These are phyloP conservation scores for Archaeoteleia sp. DNA, from an alignment of 2,888 invertebrate genomes.

Conservation along the genomic window DNA sequence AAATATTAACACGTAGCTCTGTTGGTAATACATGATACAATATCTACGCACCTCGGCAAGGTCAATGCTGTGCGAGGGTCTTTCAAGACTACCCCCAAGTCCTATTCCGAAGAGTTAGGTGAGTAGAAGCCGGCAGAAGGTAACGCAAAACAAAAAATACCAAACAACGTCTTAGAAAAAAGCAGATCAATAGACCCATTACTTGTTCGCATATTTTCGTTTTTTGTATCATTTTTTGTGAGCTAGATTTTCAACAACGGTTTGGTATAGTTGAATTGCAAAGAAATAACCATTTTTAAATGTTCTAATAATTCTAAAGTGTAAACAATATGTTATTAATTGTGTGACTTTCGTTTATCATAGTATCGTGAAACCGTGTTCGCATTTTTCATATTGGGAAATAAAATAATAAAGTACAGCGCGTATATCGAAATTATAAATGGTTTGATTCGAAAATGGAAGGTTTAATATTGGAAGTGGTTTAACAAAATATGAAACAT, in stretches of 20 bases:
- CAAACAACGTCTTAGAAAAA: slow-evolving; percentile 54
- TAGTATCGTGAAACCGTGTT: slow-evolving; percentile 19
- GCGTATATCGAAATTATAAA: slow-evolving; percentile 25
- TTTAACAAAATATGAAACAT: slow-evolving; percentile 42
- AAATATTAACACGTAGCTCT: slow-evolving; percentile 76
- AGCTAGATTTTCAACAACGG: not conserved
- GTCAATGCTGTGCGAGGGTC: slow-evolving; percentile 75
- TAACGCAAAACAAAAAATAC: slow-evolving; percentile 68
- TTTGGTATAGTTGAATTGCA: not conserved
- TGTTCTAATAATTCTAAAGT: not conserved
- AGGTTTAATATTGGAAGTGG: slow-evolving; percentile 48
- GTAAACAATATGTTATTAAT: slow-evolving; percentile 20
- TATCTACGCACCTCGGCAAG: slow-evolving; percentile 75
- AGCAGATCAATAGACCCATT: slow-evolving; percentile 12
- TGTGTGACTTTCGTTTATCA: slow-evolving; percentile 28
- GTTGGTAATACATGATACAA: slow-evolving; percentile 76
- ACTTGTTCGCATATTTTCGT: not conserved
- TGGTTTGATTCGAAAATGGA: slow-evolving; percentile 45
- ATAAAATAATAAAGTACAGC: slow-evolving; percentile 33
- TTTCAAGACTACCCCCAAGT: slow-evolving; percentile 75
- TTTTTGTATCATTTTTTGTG: slow-evolving; percentile 2
- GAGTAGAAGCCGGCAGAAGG: slow-evolving; percentile 74
- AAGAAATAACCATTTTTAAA: slow-evolving; percentile 2
- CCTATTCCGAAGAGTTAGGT: slow-evolving; percentile 73
- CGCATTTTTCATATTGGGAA: slow-evolving; percentile 28